Evolutionary conservation across 2,888 invertebrate genomes (phyloP).

Genomic region (Calephelis perditalis): DNA sequence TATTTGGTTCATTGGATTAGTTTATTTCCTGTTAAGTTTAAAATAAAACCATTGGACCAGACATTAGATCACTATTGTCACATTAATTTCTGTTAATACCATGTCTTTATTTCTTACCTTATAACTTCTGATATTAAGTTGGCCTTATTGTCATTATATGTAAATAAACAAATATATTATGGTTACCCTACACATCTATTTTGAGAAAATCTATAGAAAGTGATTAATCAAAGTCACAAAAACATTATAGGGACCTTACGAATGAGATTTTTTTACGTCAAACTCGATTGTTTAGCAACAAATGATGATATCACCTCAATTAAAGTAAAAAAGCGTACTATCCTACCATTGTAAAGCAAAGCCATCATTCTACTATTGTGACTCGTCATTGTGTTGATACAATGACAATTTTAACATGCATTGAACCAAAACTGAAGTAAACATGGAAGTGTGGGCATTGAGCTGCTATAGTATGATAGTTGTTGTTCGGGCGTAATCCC

Average conservation of each 20-base stretch:
- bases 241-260: background rate
- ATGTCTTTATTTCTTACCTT: too few species aligned
- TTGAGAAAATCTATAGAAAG: background rate
- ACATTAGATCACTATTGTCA: too few species aligned
- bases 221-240: background rate
- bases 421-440: background rate
- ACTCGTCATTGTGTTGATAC: background rate
- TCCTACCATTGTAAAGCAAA: conserved; percentile 3
- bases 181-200: too few species aligned
- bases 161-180: too few species aligned
- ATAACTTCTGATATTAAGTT: too few species aligned
- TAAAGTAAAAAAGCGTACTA: conserved; percentile 5
- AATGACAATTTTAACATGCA: background rate
- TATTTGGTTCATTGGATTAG: too few species aligned
- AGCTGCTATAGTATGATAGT: background rate
- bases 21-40: too few species aligned
- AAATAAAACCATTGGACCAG: too few species aligned
- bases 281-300: conserved; percentile 3
- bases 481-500: too few species aligned
- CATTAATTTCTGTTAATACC: too few species aligned
- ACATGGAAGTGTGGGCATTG: background rate
- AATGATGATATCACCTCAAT: background rate
- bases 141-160: too few species aligned
- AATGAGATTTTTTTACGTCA: background rate
- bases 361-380: conserved; percentile 4